phyloP scores from a whole-genome alignment of 1,140 invertebrate species.

The Drosophila nikananu region DNA sequence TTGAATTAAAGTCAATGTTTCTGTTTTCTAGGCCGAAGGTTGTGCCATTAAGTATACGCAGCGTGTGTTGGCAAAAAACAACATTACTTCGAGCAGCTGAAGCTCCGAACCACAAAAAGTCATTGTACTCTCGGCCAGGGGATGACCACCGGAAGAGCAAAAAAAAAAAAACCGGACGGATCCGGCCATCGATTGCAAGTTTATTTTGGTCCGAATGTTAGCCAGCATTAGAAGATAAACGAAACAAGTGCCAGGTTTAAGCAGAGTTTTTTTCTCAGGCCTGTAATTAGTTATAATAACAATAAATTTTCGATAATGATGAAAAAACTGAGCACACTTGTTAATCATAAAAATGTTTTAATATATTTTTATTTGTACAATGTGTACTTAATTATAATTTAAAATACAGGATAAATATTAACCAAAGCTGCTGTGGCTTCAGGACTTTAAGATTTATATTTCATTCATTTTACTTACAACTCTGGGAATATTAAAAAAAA shows the following conservation, averaged over 20 bases:
- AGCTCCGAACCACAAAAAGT: conserved; percentile 45
- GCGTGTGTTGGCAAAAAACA: conserved; percentile 37
- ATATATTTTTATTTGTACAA: too few species aligned
- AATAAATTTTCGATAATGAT: too few species aligned
- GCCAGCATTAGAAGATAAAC: conserved; percentile 31
- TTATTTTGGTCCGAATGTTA: conserved; percentile 36
- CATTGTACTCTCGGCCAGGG: conserved; percentile 55
- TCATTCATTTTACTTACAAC: background rate
- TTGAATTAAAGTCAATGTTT: conserved; percentile 47
- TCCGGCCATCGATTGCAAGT: conserved; percentile 6
- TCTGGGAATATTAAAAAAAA: background rate
- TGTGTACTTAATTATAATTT: too few species aligned
- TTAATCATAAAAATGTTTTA: too few species aligned
- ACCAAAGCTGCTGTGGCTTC: too few species aligned
- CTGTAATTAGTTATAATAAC: too few species aligned
- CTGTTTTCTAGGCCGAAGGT: conserved; percentile 60
- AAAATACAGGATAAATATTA: too few species aligned
- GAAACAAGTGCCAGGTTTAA: background rate
- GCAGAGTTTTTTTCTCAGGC: too few species aligned
- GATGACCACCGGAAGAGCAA: conserved; percentile 51
- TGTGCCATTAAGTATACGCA: conserved; percentile 49
- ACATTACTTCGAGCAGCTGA: conserved; percentile 7
- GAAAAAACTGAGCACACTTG: too few species aligned
- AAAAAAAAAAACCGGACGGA: conserved; percentile 13
- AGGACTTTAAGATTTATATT: too few species aligned